These are phyloP conservation scores for Aricia agestis DNA, from an alignment of 1,140 invertebrate species.

Conservation along the genomic window DNA sequence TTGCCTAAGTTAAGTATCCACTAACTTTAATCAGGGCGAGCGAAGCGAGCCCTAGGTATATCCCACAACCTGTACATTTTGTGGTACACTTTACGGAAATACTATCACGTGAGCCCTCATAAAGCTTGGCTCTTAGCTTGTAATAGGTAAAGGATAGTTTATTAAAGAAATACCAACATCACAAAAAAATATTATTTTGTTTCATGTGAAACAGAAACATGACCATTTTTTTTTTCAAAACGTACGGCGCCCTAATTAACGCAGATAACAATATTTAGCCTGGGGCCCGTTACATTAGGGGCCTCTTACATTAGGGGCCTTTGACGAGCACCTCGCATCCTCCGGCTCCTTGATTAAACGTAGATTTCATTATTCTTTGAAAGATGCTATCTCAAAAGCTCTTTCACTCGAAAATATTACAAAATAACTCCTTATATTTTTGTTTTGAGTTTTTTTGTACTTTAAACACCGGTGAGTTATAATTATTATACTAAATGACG, in stretches of 20 bases:
- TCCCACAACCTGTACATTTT: too few relatives aligned
- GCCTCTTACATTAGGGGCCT: conserved; percentile 25
- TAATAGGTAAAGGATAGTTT: too few relatives aligned
- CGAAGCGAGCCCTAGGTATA: too few relatives aligned
- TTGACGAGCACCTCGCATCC: conserved; percentile 26
- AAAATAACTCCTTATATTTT: conserved; percentile 6
- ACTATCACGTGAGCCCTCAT: too few relatives aligned
- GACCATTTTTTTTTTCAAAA: conserved; percentile 1
- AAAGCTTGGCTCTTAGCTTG: too few relatives aligned
- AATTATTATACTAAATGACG: too few relatives aligned
- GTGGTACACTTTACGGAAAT: too few relatives aligned
- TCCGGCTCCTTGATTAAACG: conserved; percentile 28
- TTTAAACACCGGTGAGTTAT: too few relatives aligned
- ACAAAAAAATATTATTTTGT: too few relatives aligned
- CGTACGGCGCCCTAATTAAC: conserved; percentile 14
- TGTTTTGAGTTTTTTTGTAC: background rate
- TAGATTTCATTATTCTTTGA: conserved; percentile 26
- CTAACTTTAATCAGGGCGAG: too few relatives aligned
- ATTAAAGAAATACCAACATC: too few relatives aligned
- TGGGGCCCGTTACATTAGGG: conserved; percentile 20
- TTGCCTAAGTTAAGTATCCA: too few relatives aligned
- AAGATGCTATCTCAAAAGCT: conserved; percentile 23
- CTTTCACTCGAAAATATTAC: conserved; percentile 16
- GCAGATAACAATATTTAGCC: conserved; percentile 28
- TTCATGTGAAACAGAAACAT: background rate